Evolutionary conservation across 1,140 invertebrate genomes (phyloP).

Genomic region (Colletes gigas): DNA sequence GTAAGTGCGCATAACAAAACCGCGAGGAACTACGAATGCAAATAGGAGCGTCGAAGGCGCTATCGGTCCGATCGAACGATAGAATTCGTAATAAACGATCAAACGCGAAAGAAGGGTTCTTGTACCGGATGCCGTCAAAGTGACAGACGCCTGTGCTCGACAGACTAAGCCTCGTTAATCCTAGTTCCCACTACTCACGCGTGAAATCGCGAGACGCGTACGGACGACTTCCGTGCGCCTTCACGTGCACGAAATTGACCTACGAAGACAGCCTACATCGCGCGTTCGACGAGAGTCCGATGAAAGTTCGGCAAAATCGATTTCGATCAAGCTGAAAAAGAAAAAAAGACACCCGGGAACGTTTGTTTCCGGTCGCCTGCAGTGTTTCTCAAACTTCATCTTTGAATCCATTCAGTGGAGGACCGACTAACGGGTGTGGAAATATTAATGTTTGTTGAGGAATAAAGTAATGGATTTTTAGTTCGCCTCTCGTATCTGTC

Average conservation of each 20-base stretch:
- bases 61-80: slow-evolving; percentile 29
- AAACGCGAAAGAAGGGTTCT: slow-evolving; percentile 32
- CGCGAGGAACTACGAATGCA: not conserved
- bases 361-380: slow-evolving; percentile 40
- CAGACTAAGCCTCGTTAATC: slow-evolving; percentile 56
- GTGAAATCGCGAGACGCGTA: slow-evolving; percentile 5
- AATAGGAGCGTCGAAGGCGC: not conserved
- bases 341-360: slow-evolving; percentile 45
- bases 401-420: no score
- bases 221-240: not conserved
- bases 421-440: no score
- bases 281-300: slow-evolving; percentile 53
- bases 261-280: slow-evolving; percentile 29
- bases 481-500: no score
- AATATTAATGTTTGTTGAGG: no score
- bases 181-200: slow-evolving; percentile 15
- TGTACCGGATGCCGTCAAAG: slow-evolving; percentile 58
- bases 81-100: slow-evolving; percentile 52
- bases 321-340: slow-evolving; percentile 51
- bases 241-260: not conserved
- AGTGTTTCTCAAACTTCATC: no score
- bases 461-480: no score
- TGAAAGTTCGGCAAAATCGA: slow-evolving; percentile 60
- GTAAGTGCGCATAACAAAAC: not conserved
- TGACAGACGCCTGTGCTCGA: slow-evolving; percentile 49